A percentile compares a stretch with the other conserved stretches of the same genome.
Conservation (phyloP, 2,113 vertebrate genomes). For the Pogona vitticeps region DNA sequence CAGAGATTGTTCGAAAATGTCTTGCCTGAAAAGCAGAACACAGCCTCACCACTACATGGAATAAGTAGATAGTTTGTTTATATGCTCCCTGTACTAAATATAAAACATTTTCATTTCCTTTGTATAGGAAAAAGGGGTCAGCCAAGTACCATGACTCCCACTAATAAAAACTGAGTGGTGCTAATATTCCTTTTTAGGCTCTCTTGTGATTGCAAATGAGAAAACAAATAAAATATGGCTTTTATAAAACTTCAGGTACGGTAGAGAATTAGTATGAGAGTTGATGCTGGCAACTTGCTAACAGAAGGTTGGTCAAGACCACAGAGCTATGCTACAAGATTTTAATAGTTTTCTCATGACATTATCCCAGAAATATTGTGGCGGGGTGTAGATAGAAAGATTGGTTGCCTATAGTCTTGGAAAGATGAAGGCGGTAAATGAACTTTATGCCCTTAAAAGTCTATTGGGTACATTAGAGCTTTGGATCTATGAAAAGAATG, state of each 20-base stretch:
- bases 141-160: conserved; percentile 71
- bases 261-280: conserved; percentile 78
- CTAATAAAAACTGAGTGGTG: conserved; percentile 78
- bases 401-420: conserved; percentile 57
- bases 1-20: conserved; percentile 62
- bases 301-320: conserved; percentile 73
- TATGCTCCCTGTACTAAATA: conserved; percentile 75
- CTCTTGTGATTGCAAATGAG: conserved; percentile 72
- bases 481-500: conserved; percentile 18
- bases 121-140: conserved; percentile 78
- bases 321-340: conserved; percentile 79
- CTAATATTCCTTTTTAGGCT: conserved; percentile 76
- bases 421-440: conserved; percentile 40
- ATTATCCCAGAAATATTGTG: conserved; percentile 76
- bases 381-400: conserved; percentile 59
- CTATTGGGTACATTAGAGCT: conserved; percentile 39
- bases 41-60: conserved; percentile 59
- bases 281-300: conserved; percentile 67
- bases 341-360: conserved; percentile 78
- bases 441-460: conserved; percentile 65
- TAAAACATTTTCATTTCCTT: conserved; percentile 81
- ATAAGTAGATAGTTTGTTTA: conserved; percentile 76
- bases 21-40: conserved; percentile 68
- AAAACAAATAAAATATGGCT: conserved; percentile 83
- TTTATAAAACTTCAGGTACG: conserved; percentile 81